Evolutionary conservation across 2,113 vertebrate genomes (phyloP).

Genomic region (Notothenia rossii): DNA sequence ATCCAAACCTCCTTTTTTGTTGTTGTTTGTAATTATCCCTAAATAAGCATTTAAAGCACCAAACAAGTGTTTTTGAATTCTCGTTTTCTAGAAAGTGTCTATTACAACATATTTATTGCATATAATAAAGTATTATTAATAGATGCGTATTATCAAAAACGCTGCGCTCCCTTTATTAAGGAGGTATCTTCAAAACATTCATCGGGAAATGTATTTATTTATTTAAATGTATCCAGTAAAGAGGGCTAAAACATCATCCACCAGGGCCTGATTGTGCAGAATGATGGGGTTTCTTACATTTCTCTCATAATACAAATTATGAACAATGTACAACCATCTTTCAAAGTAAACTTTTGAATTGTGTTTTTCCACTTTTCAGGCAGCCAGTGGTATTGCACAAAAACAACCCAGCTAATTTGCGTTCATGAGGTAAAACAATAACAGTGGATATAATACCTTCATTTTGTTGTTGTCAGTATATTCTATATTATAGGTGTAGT

Average conservation of each 20-base stretch:
- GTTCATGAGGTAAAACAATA: neutral
- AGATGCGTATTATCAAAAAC: neutral
- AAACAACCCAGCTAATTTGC: neutral
- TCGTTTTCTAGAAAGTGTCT: neutral
- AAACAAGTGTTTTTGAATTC: neutral
- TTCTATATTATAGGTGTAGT: neutral
- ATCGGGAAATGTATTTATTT: neutral
- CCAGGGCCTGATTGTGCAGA: neutral
- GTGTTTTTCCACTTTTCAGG: neutral
- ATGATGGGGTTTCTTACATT: neutral
- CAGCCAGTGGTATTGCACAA: neutral
- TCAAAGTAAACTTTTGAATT: neutral
- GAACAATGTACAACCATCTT: constrained; percentile 7
- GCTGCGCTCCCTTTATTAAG: neutral
- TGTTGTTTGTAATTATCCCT: neutral
- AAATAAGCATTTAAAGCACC: neutral
- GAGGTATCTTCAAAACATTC: neutral
- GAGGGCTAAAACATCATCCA: neutral
- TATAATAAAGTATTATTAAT: neutral
- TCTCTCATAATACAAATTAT: neutral
- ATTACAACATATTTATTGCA: neutral
- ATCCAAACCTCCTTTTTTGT: constrained; percentile 34
- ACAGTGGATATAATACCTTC: neutral
- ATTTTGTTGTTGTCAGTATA: neutral
- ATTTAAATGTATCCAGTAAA: neutral